phyloP scores from a whole-genome alignment of 2,113 vertebrate genomes.

The Nicator chloris region DNA sequence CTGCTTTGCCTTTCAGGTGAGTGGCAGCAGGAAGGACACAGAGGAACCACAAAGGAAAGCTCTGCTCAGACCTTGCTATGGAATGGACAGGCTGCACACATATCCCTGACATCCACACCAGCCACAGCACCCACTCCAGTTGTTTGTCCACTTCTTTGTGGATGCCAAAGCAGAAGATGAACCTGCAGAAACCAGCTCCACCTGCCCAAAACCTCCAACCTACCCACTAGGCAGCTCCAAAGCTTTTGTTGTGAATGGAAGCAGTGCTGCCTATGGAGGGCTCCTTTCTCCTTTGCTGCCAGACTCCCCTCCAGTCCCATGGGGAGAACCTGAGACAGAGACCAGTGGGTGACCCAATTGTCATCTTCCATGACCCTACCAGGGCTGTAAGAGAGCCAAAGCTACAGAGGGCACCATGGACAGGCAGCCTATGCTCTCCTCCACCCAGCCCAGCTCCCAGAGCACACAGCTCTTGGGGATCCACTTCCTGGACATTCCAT shows the following conservation, averaged over 20 bases:
- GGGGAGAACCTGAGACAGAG: not conserved
- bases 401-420: not conserved
- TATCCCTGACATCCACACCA: not conserved
- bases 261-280: not conserved
- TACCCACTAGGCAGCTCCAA: not conserved
- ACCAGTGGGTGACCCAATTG: not conserved
- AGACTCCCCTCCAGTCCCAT: not conserved
- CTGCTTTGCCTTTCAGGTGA: not conserved
- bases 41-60: not conserved
- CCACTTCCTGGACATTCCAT: not conserved
- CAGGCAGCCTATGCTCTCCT: not conserved
- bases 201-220: not conserved
- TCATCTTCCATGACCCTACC: not conserved
- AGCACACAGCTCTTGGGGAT: not conserved
- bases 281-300: not conserved
- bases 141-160: not conserved
- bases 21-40: not conserved
- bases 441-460: not conserved
- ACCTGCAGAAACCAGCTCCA: not conserved
- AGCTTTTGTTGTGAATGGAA: not conserved
- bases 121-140: not conserved
- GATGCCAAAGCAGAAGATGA: not conserved
- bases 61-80: not conserved
- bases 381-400: not conserved
- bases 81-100: not conserved